Evolutionary conservation across 2,888 invertebrate genomes (phyloP).

Genomic region (Asteroscopus sphinx): DNA sequence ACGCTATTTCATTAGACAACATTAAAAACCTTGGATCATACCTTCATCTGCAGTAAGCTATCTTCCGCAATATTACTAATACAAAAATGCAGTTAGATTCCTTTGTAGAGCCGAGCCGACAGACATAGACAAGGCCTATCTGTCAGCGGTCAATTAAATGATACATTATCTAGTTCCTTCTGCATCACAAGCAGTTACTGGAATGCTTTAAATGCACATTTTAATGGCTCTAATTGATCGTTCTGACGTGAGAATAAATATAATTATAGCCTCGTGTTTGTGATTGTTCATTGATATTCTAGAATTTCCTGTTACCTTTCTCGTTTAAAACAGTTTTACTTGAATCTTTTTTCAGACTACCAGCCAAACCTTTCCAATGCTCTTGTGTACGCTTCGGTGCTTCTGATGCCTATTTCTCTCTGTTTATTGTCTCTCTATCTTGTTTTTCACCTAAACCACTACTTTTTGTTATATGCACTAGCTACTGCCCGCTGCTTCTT

Average conservation of each 20-base stretch:
- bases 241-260: constrained; percentile 1
- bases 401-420: too few relatives aligned
- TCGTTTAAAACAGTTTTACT: not conserved
- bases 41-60: constrained; percentile 5
- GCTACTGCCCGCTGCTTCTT: too few relatives aligned
- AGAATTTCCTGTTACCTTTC: constrained; percentile 7
- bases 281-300: not conserved
- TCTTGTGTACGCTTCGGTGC: too few relatives aligned
- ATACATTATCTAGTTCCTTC: constrained; percentile 48
- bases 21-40: constrained; percentile 23
- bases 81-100: not conserved
- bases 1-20: constrained; percentile 8
- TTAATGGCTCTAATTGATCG: constrained; percentile 31
- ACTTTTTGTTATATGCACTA: too few relatives aligned
- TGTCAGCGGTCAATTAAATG: constrained; percentile 44
- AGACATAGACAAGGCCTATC: constrained; percentile 24
- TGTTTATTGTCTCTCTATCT: too few relatives aligned
- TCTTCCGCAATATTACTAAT: constrained; percentile 44
- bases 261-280: not conserved
- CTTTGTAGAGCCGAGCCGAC: constrained; percentile 42
- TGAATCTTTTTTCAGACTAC: too few relatives aligned
- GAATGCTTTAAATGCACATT: constrained; percentile 49
- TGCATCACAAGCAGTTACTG: constrained; percentile 39
- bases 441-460: too few relatives aligned
- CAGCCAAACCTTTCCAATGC: too few relatives aligned